Evolutionary conservation across 2,888 invertebrate genomes (phyloP).

Genomic region (Unio pictorum): DNA sequence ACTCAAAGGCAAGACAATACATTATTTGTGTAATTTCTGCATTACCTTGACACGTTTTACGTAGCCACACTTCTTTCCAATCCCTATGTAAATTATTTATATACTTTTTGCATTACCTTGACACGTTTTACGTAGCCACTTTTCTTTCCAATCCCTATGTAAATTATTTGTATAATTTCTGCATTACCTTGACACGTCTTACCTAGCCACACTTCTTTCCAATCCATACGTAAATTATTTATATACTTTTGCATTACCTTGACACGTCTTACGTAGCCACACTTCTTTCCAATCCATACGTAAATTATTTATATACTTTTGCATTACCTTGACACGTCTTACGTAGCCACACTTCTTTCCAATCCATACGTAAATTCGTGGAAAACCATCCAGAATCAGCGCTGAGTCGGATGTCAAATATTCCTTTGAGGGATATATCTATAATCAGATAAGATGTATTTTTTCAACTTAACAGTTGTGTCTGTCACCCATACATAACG

Average conservation of each 20-base stretch:
- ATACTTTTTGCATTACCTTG: too few species aligned
- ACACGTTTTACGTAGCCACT: too few species aligned
- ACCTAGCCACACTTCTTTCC: too few species aligned
- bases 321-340: constrained; percentile 45
- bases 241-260: constrained; percentile 35
- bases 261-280: constrained; percentile 37
- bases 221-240: constrained; percentile 49
- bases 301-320: constrained; percentile 26
- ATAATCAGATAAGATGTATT: background rate
- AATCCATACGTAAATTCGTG: constrained; percentile 60
- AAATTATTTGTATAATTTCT: too few species aligned
- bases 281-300: constrained; percentile 53
- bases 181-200: constrained; percentile 37
- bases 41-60: too few species aligned
- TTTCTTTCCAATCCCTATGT: too few species aligned
- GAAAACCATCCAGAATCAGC: constrained; percentile 53
- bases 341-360: constrained; percentile 41
- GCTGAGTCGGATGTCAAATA: constrained; percentile 25
- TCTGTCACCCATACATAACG: too few species aligned
- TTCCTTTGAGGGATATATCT: constrained; percentile 39
- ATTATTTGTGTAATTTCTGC: background rate
- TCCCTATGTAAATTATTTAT: too few species aligned
- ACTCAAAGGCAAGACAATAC: background rate
- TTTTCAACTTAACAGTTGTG: too few species aligned
- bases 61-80: too few species aligned